phyloP scores from a whole-genome alignment of 2,888 invertebrate genomes.

The Emmelina monodactyla region DNA sequence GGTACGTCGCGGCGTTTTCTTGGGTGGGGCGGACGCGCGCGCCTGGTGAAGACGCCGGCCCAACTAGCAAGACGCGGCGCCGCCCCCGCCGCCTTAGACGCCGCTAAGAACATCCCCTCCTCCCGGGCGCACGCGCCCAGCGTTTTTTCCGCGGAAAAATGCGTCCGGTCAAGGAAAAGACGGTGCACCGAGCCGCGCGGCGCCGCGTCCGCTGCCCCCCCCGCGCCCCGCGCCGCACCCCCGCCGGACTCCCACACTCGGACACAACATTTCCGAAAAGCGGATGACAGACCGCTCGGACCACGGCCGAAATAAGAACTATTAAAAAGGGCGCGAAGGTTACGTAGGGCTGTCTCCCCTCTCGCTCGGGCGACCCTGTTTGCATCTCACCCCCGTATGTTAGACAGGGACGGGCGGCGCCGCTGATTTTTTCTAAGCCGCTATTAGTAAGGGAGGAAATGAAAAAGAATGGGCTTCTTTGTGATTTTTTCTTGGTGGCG shows the following conservation, averaged over 20 bases:
- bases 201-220: constrained; percentile 21
- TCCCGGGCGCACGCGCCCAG: constrained; percentile 59
- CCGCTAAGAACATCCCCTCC: constrained; percentile 62
- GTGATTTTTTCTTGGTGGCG: constrained; percentile 56
- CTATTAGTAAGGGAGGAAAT: constrained; percentile 62
- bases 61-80: constrained; percentile 65
- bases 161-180: constrained; percentile 63
- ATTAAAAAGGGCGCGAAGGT: constrained; percentile 55
- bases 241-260: too few species aligned
- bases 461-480: constrained; percentile 64
- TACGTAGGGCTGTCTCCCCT: constrained; percentile 40
- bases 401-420: constrained; percentile 50
- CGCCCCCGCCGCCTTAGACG: constrained; percentile 65
- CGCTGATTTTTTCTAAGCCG: constrained; percentile 59
- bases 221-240: constrained; percentile 20
- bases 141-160: constrained; percentile 66
- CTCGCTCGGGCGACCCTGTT: constrained; percentile 52
- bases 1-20: constrained; percentile 60
- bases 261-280: constrained; percentile 29
- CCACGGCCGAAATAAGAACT: constrained; percentile 55
- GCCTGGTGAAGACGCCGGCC: constrained; percentile 61
- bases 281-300: constrained; percentile 47
- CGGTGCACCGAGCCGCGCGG: constrained; percentile 35
- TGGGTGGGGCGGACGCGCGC: constrained; percentile 64
- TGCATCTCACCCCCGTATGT: constrained; percentile 41